phyloP scores from a whole-genome alignment of 2,113 vertebrate species.

The Chitala chitala region DNA sequence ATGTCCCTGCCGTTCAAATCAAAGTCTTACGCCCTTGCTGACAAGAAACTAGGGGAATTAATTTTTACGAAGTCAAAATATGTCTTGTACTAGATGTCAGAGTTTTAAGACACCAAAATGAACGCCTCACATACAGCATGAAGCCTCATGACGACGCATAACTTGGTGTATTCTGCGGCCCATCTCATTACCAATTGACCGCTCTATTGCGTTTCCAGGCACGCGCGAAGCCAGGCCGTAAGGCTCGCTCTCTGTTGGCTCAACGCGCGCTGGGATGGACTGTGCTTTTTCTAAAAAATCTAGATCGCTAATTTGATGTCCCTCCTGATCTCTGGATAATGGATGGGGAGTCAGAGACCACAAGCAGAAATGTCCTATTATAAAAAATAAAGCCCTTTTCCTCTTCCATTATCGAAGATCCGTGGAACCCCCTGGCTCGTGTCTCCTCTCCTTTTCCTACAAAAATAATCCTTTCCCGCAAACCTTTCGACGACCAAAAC shows the following conservation, averaged over 20 bases:
- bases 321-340: constrained; percentile 49
- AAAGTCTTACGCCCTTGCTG: no score
- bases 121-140: constrained; percentile 15
- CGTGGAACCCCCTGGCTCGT: background rate
- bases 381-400: constrained; percentile 24
- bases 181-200: constrained; percentile 33
- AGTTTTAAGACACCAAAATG: constrained; percentile 24
- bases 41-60: no score
- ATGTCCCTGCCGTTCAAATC: no score
- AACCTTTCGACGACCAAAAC: no score
- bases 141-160: constrained; percentile 53
- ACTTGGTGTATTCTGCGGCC: constrained; percentile 33
- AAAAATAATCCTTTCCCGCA: no score
- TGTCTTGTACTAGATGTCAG: no score
- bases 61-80: no score
- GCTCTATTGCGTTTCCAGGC: constrained; percentile 29
- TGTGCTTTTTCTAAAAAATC: constrained; percentile 37
- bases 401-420: constrained; percentile 2
- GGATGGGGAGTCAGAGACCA: constrained; percentile 36
- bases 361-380: constrained; percentile 35
- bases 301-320: constrained; percentile 38
- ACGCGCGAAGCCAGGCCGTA: constrained; percentile 22
- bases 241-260: background rate
- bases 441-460: background rate
- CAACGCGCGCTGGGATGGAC: constrained; percentile 28